Percentiles rank a stretch among this genome's conserved stretches.
Evolutionary conservation across 2,113 vertebrate species (phyloP).

Genomic region (Solea senegalensis): DNA sequence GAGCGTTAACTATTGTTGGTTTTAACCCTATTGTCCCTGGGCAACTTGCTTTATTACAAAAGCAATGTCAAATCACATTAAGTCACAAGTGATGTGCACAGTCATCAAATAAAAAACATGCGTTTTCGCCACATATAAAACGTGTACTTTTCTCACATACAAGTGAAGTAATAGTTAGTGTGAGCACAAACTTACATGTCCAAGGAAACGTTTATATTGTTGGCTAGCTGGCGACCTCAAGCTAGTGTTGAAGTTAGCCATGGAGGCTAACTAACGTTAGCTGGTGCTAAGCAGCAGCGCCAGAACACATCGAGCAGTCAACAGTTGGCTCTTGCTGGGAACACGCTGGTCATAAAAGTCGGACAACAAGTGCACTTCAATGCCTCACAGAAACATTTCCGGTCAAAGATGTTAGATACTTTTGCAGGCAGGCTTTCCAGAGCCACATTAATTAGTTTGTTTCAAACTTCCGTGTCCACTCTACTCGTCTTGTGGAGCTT

Average conservation of each 20-base stretch:
- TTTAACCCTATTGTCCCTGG: not conserved
- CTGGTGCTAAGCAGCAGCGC: slow-evolving; percentile 55
- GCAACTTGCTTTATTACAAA: slow-evolving; percentile 3
- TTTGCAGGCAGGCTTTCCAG: slow-evolving; percentile 16
- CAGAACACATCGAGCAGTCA: slow-evolving; percentile 59
- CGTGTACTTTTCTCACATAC: not conserved
- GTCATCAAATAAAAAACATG: not conserved
- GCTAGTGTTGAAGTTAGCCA: slow-evolving; percentile 66
- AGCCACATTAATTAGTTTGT: slow-evolving; percentile 28
- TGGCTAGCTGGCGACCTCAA: slow-evolving; percentile 48
- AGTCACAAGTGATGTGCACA: not conserved
- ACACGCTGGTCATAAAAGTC: slow-evolving; percentile 31
- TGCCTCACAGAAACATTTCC: slow-evolving; percentile 21
- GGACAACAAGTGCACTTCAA: slow-evolving; percentile 37
- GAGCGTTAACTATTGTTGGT: not conserved
- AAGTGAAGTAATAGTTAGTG: not conserved
- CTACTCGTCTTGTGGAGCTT: slow-evolving; percentile 61
- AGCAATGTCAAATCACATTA: slow-evolving; percentile 3
- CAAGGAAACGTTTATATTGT: slow-evolving; percentile 20
- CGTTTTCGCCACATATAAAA: not conserved
- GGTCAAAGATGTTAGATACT: slow-evolving; percentile 5
- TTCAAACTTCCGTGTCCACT: slow-evolving; percentile 77
- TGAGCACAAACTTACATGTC: slow-evolving; percentile 44
- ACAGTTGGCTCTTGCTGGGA: slow-evolving; percentile 54
- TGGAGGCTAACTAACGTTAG: slow-evolving; percentile 69